Evolutionary conservation across 1,140 invertebrate genomes (phyloP).

Genomic region (Drosophila ercepeae): DNA sequence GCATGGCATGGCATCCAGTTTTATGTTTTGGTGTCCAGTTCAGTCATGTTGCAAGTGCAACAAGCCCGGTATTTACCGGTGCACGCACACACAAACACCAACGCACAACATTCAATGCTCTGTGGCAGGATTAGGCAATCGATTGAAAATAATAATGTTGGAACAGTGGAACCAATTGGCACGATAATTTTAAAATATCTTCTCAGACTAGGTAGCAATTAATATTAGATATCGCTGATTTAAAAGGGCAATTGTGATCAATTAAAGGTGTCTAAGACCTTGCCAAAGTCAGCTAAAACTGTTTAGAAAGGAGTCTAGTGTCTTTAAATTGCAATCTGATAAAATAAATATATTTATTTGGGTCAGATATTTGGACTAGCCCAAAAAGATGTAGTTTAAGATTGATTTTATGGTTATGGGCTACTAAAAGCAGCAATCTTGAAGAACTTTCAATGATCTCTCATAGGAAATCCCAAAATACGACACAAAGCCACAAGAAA

Average conservation of each 20-base stretch:
- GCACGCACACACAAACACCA: slow-evolving; percentile 17
- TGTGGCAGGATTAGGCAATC: slow-evolving; percentile 51
- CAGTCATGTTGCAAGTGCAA: slow-evolving; percentile 78
- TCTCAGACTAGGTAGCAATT: not conserved
- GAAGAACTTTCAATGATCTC: slow-evolving; percentile 11
- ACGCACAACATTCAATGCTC: slow-evolving; percentile 26
- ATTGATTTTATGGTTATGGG: not conserved
- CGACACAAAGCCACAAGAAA: slow-evolving; percentile 24
- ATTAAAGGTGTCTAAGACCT: slow-evolving; percentile 1
- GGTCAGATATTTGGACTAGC: not conserved
- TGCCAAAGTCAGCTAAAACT: slow-evolving; percentile 13
- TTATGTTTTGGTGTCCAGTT: slow-evolving; percentile 19
- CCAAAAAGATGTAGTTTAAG: not conserved
- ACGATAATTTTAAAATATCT: not conserved
- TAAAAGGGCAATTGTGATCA: slow-evolving; percentile 6
- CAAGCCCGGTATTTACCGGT: slow-evolving; percentile 16
- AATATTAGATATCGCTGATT: not conserved
- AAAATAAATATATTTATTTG: not conserved
- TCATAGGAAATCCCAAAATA: slow-evolving; percentile 26
- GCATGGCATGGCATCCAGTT: not conserved
- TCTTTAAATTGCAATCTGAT: not conserved
- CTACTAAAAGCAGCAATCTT: not conserved
- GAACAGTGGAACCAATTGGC: slow-evolving; percentile 18
- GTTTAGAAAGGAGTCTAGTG: not conserved
- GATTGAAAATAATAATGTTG: slow-evolving; percentile 13